Evolutionary conservation across 2,888 invertebrate genomes (phyloP), one percentile per base, ranked within the genome.

Genomic region (Netelia virgata): DNA sequence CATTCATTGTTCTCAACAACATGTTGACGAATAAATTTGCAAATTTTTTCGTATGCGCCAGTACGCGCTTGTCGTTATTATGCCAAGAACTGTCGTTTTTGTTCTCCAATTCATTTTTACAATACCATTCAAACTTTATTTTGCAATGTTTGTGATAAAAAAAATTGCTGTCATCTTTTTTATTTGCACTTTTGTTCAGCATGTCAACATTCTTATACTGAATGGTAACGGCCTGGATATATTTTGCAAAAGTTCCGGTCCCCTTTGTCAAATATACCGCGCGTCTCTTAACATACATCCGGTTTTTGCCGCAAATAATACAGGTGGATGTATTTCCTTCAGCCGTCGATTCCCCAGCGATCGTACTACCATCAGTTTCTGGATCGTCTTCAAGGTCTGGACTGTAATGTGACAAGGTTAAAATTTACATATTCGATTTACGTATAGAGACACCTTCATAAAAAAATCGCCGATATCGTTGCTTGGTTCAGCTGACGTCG

Each of bases 1-100:
- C 68, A 69, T 53, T 69, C 68, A 8, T 69, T 69, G 50, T 69
- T 69, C n/a, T 69, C 53, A 28, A 69, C 68, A 69, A 69, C 68
- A 11, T n/a, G 23, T 53, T 53, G 53, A 11, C 53, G 28, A 53
- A 69, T 53, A 16, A 53, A n/a, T 53, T 28, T 9, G 68, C 53
- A 68, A 69, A 69, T 50, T 69, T 53, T 69, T 16, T 14, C 53
- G 53, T 28, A 69, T 53, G 53, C 23, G 23, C 53, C 68, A 53
- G 11, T 53, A 69, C n/a, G 68, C 20, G 50, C 53, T 69, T 28
- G 68, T 50, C 53, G 68, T 69, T 69, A n/a, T 69, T 53, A 20
- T 69, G 53, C 68, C 68, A 69, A 69, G 53, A n/a, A 53, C 53
- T 14, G 0, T 53, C 1, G 6, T 11, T 66, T 47, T 66, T 66